Conservation (phyloP, 2,113 vertebrate species). For the Fukomys damarensis region DNA sequence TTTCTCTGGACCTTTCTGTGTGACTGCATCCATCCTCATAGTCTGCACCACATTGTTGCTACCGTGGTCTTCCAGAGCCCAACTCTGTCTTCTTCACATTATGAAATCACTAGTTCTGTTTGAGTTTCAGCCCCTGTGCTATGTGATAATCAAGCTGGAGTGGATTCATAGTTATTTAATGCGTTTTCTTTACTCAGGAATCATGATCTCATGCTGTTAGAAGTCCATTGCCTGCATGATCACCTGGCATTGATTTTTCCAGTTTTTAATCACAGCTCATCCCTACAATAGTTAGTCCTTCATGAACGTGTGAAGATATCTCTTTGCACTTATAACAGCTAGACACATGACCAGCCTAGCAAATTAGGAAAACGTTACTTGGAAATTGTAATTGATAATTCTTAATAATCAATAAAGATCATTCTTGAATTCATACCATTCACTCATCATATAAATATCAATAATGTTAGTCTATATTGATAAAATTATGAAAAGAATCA, state of each 20-base stretch:
- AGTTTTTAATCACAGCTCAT: background rate
- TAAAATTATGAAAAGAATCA: background rate
- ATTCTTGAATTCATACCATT: background rate
- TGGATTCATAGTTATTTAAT: background rate
- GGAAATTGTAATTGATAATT: background rate
- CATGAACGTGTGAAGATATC: background rate
- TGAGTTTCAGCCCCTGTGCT: background rate
- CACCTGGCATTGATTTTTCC: too few relatives aligned
- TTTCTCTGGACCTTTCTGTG: background rate
- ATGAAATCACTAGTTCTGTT: background rate
- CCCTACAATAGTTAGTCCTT: background rate
- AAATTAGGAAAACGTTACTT: conserved; percentile 38
- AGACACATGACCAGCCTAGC: background rate
- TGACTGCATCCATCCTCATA: background rate
- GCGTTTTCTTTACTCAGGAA: background rate
- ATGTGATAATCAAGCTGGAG: background rate
- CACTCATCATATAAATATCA: background rate
- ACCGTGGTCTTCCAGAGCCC: background rate
- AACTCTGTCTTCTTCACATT: background rate
- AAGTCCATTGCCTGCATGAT: background rate
- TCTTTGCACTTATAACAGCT: background rate
- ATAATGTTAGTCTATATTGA: background rate
- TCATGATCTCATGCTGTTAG: background rate
- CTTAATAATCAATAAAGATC: background rate
- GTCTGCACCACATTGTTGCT: background rate